Conservation (phyloP, 2,113 vertebrate genomes). For the Mohoua ochrocephala region DNA sequence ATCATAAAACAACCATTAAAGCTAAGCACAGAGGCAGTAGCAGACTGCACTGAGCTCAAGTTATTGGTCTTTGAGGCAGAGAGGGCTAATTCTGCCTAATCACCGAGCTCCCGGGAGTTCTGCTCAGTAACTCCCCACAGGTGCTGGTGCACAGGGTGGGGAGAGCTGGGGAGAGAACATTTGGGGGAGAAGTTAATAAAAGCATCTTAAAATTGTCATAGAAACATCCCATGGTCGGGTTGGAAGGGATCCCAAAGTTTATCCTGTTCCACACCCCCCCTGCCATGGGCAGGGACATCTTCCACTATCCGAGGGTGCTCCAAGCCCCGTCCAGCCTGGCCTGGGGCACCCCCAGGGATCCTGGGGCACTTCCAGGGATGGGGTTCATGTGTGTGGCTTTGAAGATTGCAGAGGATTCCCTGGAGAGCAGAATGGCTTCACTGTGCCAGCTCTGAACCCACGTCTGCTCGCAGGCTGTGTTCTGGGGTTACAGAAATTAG, state of each 20-base stretch:
- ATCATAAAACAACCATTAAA: background rate
- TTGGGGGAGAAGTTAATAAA: background rate
- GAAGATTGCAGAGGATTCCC: background rate
- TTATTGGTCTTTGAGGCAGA: background rate
- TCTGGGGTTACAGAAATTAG: background rate
- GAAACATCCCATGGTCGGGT: background rate
- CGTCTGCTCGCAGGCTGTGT: background rate
- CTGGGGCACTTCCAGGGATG: background rate
- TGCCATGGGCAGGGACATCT: background rate
- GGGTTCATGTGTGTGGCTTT: background rate
- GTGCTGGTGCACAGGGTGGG: background rate
- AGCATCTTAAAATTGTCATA: background rate
- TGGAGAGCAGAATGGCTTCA: fast-evolving
- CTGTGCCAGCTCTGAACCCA: background rate
- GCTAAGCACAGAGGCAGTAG: background rate
- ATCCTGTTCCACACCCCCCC: background rate
- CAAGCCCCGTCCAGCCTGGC: background rate
- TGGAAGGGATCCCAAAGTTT: background rate
- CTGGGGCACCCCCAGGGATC: background rate
- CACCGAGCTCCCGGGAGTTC: fast-evolving
- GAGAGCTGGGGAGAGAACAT: background rate
- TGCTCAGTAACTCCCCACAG: fast-evolving
- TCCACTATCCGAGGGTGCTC: fast-evolving
- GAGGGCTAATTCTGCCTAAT: background rate
- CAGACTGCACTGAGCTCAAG: background rate